Percentiles rank a stretch among this genome's conserved stretches.
Conservation (phyloP, 2,113 vertebrate species). For the Dendrocopos noguchii region DNA sequence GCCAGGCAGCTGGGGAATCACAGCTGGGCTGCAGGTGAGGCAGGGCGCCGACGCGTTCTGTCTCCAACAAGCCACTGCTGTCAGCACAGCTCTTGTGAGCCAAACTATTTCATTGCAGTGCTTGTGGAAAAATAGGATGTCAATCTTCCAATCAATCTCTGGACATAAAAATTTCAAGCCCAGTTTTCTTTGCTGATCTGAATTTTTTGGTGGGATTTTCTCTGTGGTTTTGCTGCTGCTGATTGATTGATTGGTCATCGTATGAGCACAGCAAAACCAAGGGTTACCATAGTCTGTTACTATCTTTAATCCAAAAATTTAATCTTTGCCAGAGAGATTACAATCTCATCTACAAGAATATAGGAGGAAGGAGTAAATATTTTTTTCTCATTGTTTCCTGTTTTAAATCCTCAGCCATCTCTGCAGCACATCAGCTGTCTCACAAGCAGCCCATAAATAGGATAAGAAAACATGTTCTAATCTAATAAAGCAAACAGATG, state of each 20-base stretch:
- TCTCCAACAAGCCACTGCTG: not conserved
- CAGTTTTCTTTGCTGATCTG: not conserved
- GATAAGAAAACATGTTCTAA: conserved; percentile 1
- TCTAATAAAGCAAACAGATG: not conserved
- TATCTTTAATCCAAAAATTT: not conserved
- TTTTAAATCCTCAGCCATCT: not conserved
- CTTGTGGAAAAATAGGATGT: not conserved
- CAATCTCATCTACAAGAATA: not conserved
- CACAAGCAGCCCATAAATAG: not conserved
- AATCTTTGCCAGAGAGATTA: not conserved
- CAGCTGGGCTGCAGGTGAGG: conserved; percentile 35
- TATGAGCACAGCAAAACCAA: not conserved
- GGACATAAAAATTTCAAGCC: not conserved
- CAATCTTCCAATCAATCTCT: not conserved
- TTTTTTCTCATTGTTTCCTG: not conserved
- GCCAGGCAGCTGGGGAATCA: not conserved
- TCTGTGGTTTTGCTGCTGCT: not conserved
- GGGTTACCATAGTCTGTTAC: not conserved
- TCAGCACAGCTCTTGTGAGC: not conserved
- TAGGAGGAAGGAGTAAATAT: not conserved
- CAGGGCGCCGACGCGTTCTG: not conserved
- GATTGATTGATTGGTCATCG: not conserved
- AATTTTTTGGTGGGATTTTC: not conserved
- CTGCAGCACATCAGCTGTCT: not conserved
- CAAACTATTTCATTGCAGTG: not conserved